Base-by-base conservation (phyloP, 2,888 invertebrate genomes). In the Oligia fasciuncula region DNA sequence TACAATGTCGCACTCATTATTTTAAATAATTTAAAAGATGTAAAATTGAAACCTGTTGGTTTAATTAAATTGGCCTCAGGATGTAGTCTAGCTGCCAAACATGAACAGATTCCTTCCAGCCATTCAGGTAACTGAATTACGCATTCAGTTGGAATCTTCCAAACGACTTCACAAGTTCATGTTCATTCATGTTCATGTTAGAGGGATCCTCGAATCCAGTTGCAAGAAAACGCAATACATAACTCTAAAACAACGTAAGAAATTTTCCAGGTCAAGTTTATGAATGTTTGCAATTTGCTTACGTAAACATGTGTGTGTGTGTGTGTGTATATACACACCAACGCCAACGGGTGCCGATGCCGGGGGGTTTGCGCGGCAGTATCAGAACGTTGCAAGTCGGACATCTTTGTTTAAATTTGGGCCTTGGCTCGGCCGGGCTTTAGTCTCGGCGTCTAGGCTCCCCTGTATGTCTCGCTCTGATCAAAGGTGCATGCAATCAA, bases 401-500 rank as follows among this genome's bases (percentile, higher is more conserved):
- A n/a, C 60, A 62, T 13, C n/a, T 62, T 43, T n/a, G 60, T n/a
- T 60, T 60, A 11, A 51, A 51, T 1, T 51, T 54, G 60, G 51
- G 14, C 49, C 4, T 49, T 14, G 49, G 49, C 49, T 49, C 4
- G 49, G 17, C 51, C 17, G 51, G 51, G 14, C 51, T 14, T 17
- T 14, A 14, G 13, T n/a, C 13, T 60, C n/a, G 13, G 5, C n/a
- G n/a, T n/a, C n/a, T 60, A 60, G 62, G 40, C 17, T 17, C 9
- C 14, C 4, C 4, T 40, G n/a, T 29, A 35, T 62, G 43, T 43
- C 60, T 60, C 29, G 23, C 13, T 57, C 29, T 51, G 35, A 66
- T 66, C 29, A 14, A 14, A 62, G 49, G 68, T 65, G 68, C 60
- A 62, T 77, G 77, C 67, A 71, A 71, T 71, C 77, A 63, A 70